Base-by-base conservation (phyloP, 2,797 vertebrate genomes). In the Erithacus rubecula region DNA sequence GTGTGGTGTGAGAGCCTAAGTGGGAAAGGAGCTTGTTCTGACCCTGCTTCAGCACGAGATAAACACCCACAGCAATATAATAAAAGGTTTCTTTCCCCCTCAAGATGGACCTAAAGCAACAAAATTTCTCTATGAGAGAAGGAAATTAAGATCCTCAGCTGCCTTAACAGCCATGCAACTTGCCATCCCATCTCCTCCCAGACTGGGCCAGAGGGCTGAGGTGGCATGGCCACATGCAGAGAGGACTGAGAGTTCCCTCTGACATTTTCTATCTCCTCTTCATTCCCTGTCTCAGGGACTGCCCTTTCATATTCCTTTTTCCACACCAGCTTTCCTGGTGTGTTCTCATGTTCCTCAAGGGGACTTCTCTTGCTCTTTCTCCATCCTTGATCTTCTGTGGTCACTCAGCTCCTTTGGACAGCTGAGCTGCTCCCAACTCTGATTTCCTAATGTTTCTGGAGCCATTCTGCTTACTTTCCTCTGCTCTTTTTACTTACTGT, bases 121-220 rank as follows among this genome's bases (percentile, higher is more conserved):
- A 3, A 12, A 37, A 32, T 30, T 82, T 77, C 29, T 82, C 32
- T 46, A 26, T 56, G 56, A 82, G 51, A 24, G 41, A 49, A 52
- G 5, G 10, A n/a, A 29, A 44, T 87, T n/a, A 52, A n/a, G 19
- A 39, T 15, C 10, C 16, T 83, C 26, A 36, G 30, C 29, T 65
- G 7, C 23, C 6, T 47, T 30, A 49, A 43, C 6, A 72, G 26
- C 15, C 16, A 15, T 21, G 15, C 36, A 74, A 19, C 19, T 34
- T 89, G 59, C 15, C n/a, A 26, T 63, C 1, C 0, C 15, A 27
- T 71, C 75, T 52, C 21, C 5, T 2, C 15, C 53, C 22, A 71
- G 56, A 30, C 11, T 0, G 0, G 24, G 17, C 8, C 11, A 22
- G 71, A 32, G 29, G 9, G 6, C 39, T 58, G 69, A 64, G 17